Conservation (phyloP, 2,888 invertebrate genomes). For the Limnephilus rhombicus region DNA sequence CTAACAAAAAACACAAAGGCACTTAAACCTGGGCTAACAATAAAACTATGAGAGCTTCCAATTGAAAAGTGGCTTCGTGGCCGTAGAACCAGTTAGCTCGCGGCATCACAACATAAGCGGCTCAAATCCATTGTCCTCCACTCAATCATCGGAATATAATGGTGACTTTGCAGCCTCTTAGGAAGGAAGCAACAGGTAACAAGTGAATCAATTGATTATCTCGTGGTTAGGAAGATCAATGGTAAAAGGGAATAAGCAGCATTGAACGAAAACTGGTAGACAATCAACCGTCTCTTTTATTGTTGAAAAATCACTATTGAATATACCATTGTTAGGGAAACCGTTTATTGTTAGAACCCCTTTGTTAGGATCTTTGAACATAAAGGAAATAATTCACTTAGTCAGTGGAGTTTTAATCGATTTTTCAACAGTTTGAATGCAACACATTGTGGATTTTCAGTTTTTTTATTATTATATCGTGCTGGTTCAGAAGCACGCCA, state of each 20-base stretch:
- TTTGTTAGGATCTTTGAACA: conserved; percentile 28
- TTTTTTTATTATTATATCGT: neutral
- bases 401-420: conserved; percentile 22
- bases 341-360: conserved; percentile 28
- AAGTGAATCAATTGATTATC: conserved; percentile 45
- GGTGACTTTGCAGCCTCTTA: conserved; percentile 12
- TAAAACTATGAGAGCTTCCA: conserved; percentile 2
- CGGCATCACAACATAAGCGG: conserved; percentile 29
- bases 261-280: conserved; percentile 16
- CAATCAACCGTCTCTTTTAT: conserved; percentile 10
- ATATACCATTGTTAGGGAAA: conserved; percentile 34
- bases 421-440: conserved; percentile 8
- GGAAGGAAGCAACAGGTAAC: conserved; percentile 41
- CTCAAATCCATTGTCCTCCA: conserved; percentile 20
- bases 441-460: neutral
- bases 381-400: conserved; percentile 16
- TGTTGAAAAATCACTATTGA: conserved; percentile 42
- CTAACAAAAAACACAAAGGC: neutral
- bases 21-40: neutral
- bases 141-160: conserved; percentile 36
- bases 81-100: conserved; percentile 32
- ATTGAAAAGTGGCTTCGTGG: neutral
- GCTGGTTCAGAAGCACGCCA: neutral
- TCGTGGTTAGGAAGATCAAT: conserved; percentile 34
- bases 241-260: conserved; percentile 2